These are phyloP conservation scores for Geophilus truncorum DNA, from an alignment of 2,888 invertebrate genomes.

Conservation along the genomic window DNA sequence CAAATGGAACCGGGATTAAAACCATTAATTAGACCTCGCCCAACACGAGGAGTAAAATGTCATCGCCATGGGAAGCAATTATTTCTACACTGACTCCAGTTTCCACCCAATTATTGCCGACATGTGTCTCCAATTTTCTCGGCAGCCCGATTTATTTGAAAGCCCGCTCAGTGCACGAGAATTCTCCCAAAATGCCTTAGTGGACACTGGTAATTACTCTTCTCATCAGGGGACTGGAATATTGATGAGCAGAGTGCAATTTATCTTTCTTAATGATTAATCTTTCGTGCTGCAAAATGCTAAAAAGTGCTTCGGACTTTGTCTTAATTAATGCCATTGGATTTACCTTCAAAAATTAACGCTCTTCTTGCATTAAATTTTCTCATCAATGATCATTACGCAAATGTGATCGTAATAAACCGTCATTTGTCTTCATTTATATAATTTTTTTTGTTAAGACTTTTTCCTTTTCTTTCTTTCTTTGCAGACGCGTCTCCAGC, in stretches of 20 bases:
- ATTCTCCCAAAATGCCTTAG: not conserved
- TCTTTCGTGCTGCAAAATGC: too few relatives aligned
- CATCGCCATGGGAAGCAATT: not conserved
- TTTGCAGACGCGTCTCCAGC: slow-evolving; percentile 33
- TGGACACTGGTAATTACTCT: not conserved
- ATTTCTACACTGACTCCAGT: not conserved
- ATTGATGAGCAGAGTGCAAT: not conserved
- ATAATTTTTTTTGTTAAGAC: not conserved
- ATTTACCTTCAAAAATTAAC: not conserved
- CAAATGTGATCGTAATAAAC: not conserved
- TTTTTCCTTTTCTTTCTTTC: not conserved
- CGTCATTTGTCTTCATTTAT: not conserved
- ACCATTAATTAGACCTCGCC: not conserved
- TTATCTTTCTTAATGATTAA: not conserved
- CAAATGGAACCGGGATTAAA: not conserved
- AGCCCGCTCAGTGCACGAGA: not conserved
- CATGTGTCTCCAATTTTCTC: not conserved
- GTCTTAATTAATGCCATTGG: not conserved
- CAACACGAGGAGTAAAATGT: not conserved
- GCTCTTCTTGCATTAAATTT: not conserved
- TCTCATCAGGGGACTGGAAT: not conserved
- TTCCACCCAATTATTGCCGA: not conserved
- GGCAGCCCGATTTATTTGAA: not conserved
- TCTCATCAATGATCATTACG: not conserved
- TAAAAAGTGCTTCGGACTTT: too few relatives aligned